These are phyloP conservation scores for Petrolisthes cinctipes DNA, from an alignment of 2,888 invertebrate genomes.

Conservation along the genomic window DNA sequence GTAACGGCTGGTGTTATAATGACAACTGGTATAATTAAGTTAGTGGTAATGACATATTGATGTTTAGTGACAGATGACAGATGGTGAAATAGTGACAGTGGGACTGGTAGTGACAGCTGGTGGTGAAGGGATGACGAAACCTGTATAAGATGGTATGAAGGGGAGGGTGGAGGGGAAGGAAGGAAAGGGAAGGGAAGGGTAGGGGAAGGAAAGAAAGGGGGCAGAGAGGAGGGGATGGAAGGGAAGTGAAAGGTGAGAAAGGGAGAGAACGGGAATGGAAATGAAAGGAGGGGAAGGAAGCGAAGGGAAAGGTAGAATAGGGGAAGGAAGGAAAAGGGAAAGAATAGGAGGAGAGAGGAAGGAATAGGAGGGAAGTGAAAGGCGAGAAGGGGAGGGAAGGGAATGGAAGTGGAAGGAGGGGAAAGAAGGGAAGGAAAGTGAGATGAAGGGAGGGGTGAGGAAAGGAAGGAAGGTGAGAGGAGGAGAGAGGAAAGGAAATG, in stretches of 20 bases:
- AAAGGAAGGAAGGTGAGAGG: background rate
- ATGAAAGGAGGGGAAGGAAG: background rate
- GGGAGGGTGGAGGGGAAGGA: background rate
- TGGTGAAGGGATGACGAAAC: background rate
- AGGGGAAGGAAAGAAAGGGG: slow-evolving; percentile 22
- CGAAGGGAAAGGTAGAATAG: background rate
- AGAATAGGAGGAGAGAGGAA: slow-evolving; percentile 13
- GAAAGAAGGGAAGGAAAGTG: background rate
- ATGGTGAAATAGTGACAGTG: slow-evolving; percentile 25
- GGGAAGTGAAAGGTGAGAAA: slow-evolving; percentile 31
- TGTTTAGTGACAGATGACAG: background rate
- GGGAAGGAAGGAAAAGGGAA: background rate
- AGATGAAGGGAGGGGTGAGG: background rate
- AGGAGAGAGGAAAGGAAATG: background rate
- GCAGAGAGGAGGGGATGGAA: slow-evolving; percentile 15
- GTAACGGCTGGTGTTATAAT: too few species aligned
- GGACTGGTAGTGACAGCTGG: background rate
- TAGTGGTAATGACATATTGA: too few species aligned
- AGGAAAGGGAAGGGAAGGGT: slow-evolving; percentile 3
- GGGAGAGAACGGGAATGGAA: background rate
- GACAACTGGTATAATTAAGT: too few species aligned
- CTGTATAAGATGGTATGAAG: background rate
- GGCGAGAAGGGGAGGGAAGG: slow-evolving; percentile 19
- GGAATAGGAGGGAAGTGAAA: slow-evolving; percentile 29
- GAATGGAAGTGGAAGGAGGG: background rate